phyloP scores from a whole-genome alignment of 1,140 invertebrate genomes.

The Diuraphis noxia region DNA sequence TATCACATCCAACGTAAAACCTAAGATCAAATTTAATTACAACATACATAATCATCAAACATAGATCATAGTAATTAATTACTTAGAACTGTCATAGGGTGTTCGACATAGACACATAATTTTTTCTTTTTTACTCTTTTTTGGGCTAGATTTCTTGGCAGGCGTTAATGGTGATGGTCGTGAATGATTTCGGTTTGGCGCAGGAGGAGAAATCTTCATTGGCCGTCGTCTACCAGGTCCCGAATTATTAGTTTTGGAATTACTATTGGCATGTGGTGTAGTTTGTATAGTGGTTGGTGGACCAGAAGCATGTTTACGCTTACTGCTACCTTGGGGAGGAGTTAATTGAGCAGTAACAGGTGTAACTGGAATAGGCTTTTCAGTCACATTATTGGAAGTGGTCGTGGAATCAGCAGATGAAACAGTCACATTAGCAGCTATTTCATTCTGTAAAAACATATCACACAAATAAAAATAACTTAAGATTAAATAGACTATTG shows the following conservation, averaged over 20 bases:
- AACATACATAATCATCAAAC: slow-evolving; percentile 1
- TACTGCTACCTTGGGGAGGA: slow-evolving; percentile 62
- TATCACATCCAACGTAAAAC: slow-evolving; percentile 96
- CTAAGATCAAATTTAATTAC: slow-evolving; percentile 62
- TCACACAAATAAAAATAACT: background rate
- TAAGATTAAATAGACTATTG: background rate
- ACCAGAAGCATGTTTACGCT: slow-evolving; percentile 65
- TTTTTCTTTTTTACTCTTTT: slow-evolving; percentile 73
- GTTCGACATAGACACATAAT: slow-evolving; percentile 92
- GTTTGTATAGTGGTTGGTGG: slow-evolving; percentile 61
- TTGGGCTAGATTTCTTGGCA: slow-evolving; percentile 53
- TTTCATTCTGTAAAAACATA: slow-evolving; percentile 45
- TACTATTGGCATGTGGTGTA: slow-evolving; percentile 55
- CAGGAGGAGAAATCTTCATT: slow-evolving; percentile 57
- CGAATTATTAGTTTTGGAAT: slow-evolving; percentile 37
- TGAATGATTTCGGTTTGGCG: slow-evolving; percentile 58
- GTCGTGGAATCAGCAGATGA: slow-evolving; percentile 34
- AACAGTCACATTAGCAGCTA: slow-evolving; percentile 30
- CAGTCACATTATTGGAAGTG: background rate
- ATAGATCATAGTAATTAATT: slow-evolving; percentile 53
- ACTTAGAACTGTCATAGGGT: slow-evolving; percentile 92
- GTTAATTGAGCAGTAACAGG: background rate
- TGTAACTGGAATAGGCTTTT: background rate
- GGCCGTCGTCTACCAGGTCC: slow-evolving; percentile 36
- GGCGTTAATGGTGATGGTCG: slow-evolving; percentile 55